phyloP scores from a whole-genome alignment of 2,888 invertebrate species.

The Cheilosia impressa region DNA sequence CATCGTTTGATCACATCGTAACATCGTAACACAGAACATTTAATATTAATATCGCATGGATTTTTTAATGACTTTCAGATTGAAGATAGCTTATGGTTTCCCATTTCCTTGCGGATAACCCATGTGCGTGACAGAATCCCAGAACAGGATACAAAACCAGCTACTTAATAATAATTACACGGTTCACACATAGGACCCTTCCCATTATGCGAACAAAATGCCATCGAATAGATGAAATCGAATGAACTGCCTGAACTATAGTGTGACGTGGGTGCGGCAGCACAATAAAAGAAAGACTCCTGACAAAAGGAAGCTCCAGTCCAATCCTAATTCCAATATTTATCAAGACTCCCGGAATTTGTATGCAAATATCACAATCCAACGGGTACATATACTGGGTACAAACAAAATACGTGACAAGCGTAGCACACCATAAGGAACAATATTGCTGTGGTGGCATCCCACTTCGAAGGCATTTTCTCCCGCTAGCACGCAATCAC shows the following conservation, averaged over 20 bases:
- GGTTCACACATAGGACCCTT: background rate
- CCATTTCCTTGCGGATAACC: background rate
- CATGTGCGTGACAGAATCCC: background rate
- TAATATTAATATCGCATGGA: too few relatives aligned
- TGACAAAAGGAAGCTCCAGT: background rate
- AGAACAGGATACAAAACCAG: background rate
- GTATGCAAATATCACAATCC: constrained; percentile 35
- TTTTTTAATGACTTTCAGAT: too few relatives aligned
- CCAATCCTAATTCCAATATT: constrained; percentile 11
- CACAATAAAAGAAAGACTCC: constrained; percentile 5
- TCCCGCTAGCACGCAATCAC: constrained; percentile 15
- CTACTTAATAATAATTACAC: constrained; percentile 8
- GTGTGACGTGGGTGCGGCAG: background rate
- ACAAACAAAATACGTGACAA: constrained; percentile 38
- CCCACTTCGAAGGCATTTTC: constrained; percentile 1
- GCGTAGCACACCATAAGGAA: constrained; percentile 8
- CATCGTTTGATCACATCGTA: too few relatives aligned
- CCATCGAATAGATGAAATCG: background rate
- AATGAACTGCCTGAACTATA: background rate
- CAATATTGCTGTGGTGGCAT: constrained; percentile 1
- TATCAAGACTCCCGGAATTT: constrained; percentile 15
- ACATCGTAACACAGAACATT: too few relatives aligned
- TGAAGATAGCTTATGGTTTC: background rate
- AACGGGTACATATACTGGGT: background rate
- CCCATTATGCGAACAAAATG: background rate